Percentiles rank a stretch among this genome's conserved stretches.
phyloP scores from a whole-genome alignment of 2,888 invertebrate genomes.

The Machimus atricapillus region DNA sequence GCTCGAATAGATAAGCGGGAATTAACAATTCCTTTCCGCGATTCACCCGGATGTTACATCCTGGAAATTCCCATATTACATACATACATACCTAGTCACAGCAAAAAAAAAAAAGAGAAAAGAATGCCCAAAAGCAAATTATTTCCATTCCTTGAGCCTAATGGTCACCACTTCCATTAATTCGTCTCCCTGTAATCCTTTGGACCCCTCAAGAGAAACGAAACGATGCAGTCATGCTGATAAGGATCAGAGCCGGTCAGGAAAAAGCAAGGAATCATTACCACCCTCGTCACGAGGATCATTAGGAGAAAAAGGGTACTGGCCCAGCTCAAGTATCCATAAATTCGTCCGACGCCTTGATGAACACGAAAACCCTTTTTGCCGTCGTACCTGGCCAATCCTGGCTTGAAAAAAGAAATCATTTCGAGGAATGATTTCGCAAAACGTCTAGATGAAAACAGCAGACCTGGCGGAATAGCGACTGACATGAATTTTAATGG shows the following conservation, averaged over 20 bases:
- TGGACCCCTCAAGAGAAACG: not conserved
- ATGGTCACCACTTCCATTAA: not conserved
- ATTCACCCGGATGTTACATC: not conserved
- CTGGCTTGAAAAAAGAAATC: not conserved
- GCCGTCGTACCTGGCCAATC: not conserved
- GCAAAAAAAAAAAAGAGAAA: not conserved
- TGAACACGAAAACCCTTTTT: not conserved
- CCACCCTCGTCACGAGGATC: not conserved
- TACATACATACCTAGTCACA: not conserved
- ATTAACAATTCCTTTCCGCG: not conserved
- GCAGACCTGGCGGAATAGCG: not conserved
- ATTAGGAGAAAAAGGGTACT: not conserved
- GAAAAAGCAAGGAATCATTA: not conserved
- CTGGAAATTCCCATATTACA: not conserved
- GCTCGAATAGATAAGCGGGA: not conserved
- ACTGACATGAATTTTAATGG: not conserved
- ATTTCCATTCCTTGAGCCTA: not conserved
- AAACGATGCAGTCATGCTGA: not conserved
- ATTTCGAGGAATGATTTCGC: not conserved
- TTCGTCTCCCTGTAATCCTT: not conserved
- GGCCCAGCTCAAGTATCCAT: conserved; percentile 20
- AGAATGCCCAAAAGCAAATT: not conserved
- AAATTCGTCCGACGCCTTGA: conserved; percentile 20
- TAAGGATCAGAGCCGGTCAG: not conserved
- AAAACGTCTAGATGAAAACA: not conserved